Evolutionary conservation across 2,797 vertebrate species (phyloP).

Genomic region (Falco peregrinus): DNA sequence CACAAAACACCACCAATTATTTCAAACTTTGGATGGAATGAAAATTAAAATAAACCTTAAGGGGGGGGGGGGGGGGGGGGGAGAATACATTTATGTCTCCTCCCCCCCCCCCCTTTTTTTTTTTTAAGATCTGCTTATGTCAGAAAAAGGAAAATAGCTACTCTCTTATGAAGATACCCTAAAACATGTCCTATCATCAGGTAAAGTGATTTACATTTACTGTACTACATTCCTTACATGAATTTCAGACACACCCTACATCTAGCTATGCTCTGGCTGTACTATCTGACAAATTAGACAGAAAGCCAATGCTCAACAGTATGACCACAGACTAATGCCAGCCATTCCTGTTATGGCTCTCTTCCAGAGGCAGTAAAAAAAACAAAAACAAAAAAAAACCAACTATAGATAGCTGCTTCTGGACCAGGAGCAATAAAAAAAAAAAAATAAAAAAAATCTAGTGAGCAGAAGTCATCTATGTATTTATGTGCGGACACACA

Average conservation of each 20-base stretch:
- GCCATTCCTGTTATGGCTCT: background rate
- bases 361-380: background rate
- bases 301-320: background rate
- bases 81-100: too few species aligned
- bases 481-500: rapidly evolving
- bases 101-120: background rate
- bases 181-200: background rate
- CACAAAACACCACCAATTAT: background rate
- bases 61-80: background rate
- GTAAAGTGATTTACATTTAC: background rate
- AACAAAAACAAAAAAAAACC: background rate
- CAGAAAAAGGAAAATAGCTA: background rate
- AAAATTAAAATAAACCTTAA: background rate
- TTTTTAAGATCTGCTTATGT: background rate
- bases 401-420: background rate
- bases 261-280: background rate
- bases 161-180: background rate
- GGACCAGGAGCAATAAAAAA: background rate
- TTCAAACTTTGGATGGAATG: background rate
- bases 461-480: background rate
- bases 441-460: too few species aligned
- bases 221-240: background rate
- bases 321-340: rapidly evolving
- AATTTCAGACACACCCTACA: background rate
- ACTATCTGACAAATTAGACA: background rate